Base-by-base conservation (phyloP, 2,113 vertebrate genomes). In the Myrmecophaga tridactyla region DNA sequence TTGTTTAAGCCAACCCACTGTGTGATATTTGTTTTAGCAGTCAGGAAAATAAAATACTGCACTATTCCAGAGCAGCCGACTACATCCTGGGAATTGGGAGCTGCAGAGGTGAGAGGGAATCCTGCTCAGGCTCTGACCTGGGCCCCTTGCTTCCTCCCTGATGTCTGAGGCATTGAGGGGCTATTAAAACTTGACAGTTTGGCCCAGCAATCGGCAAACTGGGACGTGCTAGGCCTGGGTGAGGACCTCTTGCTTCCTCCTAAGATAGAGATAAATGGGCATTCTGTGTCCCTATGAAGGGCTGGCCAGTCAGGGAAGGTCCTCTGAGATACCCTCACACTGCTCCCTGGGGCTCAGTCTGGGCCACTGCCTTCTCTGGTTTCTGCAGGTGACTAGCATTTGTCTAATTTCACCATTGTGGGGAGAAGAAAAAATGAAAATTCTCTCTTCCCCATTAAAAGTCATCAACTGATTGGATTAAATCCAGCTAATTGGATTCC, bases 291-390 rank as follows among this genome's bases (percentile, higher is more conserved):
- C 18, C 41, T 4, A 31, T 31, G 56, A 39, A 82, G 39, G 11
- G 29, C 36, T 6, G 5, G 46, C n/a, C 21, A 13, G 20, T 90
- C 39, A 23, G 70, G 34, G 86, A 13, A 21, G 62, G 48, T 31
- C 20, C 48, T 95, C 77, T 60, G 48, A 3, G 6, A 27, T 8
- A 25, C 53, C 6, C 23, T 58, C 18, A 77, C 63, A 6, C 72
- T 31, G 25, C 13, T 36, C 29, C 72, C 48, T n/a, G 3, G 29
- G 46, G n/a, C 29, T 63, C 21, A 78, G 83, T 65, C 63, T 25
- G 69, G 92, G 70, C n/a, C 46, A 56, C 31, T 77, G 93, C 81
- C 31, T 46, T 91, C 94, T 92, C 77, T 29, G 46, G 29, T 89
- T 95, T 85, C 70, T n/a, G 70, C 69, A 41, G 7, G 89, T 89